Conservation (phyloP, 1,140 invertebrate genomes). For the Micrasema minimum region DNA sequence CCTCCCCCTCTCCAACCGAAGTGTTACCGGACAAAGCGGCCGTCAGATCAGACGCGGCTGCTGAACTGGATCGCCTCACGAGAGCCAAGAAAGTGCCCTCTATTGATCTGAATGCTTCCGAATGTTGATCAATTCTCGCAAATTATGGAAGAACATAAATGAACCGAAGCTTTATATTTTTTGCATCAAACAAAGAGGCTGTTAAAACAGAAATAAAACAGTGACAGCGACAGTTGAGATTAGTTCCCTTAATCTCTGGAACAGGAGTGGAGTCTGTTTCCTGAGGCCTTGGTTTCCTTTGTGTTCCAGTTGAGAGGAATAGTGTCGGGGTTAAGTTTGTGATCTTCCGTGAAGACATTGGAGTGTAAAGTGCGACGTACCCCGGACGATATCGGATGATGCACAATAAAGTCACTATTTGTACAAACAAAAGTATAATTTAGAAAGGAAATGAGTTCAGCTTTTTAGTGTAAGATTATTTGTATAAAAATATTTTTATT, state of each 20-base stretch:
- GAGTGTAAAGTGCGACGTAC: slow-evolving; percentile 47
- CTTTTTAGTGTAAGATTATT: slow-evolving; percentile 45
- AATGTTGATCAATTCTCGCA: slow-evolving; percentile 44
- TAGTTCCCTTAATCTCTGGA: neutral
- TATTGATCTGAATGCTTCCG: slow-evolving; percentile 60
- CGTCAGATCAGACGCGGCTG: slow-evolving; percentile 88
- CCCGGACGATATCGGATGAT: slow-evolving; percentile 40
- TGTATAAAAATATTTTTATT: slow-evolving; percentile 47
- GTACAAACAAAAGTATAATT: slow-evolving; percentile 50
- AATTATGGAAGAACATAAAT: slow-evolving; percentile 8
- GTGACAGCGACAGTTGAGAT: slow-evolving; percentile 9
- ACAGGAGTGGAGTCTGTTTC: neutral
- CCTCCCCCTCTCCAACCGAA: slow-evolving; percentile 50
- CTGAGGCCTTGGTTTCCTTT: neutral
- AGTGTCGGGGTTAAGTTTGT: slow-evolving; percentile 42
- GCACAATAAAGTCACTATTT: slow-evolving; percentile 53
- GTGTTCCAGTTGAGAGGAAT: neutral
- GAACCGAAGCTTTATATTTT: slow-evolving; percentile 27
- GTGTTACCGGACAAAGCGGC: slow-evolving; percentile 70
- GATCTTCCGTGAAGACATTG: slow-evolving; percentile 54
- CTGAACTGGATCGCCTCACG: slow-evolving; percentile 90
- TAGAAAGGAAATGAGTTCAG: slow-evolving; percentile 34
- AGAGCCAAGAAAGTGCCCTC: slow-evolving; percentile 73
- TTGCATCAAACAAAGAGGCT: slow-evolving; percentile 6
- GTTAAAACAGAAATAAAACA: neutral